Percentiles rank a stretch among this genome's conserved stretches.
These are phyloP conservation scores for Saccostrea echinata DNA, from an alignment of 1,140 invertebrate genomes.

Conservation along the genomic window DNA sequence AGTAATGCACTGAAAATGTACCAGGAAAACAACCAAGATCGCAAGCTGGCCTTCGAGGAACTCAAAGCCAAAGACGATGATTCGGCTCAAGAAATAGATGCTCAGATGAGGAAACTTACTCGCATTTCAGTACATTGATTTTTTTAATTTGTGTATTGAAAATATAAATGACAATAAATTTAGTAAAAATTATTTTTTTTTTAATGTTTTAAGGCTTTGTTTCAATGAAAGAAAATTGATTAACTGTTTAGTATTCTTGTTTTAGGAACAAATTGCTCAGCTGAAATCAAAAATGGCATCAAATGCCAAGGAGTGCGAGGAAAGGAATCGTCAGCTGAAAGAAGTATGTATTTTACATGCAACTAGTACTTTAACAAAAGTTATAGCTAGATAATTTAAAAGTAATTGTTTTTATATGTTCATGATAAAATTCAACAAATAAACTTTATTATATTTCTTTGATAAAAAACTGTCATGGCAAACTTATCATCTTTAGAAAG, in stretches of 20 bases:
- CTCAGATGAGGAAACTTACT: constrained; percentile 79
- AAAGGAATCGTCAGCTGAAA: constrained; percentile 76
- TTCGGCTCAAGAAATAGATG: constrained; percentile 79
- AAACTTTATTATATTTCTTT: too few species aligned
- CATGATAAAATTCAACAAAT: too few species aligned
- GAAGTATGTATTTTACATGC: constrained; percentile 65
- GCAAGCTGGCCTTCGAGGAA: constrained; percentile 78
- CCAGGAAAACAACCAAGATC: constrained; percentile 79
- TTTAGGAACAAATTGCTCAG: constrained; percentile 75
- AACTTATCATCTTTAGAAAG: too few species aligned
- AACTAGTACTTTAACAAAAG: not conserved
- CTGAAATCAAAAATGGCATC: constrained; percentile 76
- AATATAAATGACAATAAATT: not conserved
- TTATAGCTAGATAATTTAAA: too few species aligned
- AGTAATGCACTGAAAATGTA: constrained; percentile 76
- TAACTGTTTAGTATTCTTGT: not conserved
- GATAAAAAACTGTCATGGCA: too few species aligned
- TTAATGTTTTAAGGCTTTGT: not conserved
- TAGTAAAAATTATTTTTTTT: not conserved
- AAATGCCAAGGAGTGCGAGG: constrained; percentile 78
- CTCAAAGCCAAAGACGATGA: constrained; percentile 79
- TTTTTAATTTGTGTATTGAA: not conserved
- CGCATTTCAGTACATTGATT: constrained; percentile 74
- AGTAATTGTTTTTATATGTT: too few species aligned
- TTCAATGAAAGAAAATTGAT: not conserved